These are phyloP conservation scores for Sylvicapra grimmia DNA, from an alignment of 2,113 vertebrate genomes.

Conservation along the genomic window DNA sequence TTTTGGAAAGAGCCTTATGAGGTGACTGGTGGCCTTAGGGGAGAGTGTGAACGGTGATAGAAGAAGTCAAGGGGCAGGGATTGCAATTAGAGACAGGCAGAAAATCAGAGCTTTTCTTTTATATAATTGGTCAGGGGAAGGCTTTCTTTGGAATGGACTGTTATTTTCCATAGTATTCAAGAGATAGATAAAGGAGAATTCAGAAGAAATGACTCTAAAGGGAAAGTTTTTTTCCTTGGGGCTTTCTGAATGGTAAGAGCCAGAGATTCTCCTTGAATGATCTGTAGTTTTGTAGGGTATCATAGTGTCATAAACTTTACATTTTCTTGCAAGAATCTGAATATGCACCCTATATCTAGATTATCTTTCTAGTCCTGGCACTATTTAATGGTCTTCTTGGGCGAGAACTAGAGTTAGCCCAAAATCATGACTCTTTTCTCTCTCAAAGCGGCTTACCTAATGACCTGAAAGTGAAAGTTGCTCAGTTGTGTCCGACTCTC, in stretches of 20 bases:
- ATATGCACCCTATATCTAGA: not conserved
- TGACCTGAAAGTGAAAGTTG: not conserved
- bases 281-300: not conserved
- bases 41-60: too few species aligned
- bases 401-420: not conserved
- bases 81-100: not conserved
- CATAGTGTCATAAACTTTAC: not conserved
- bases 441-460: not conserved
- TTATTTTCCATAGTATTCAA: not conserved
- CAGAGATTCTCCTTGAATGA: not conserved
- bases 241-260: not conserved
- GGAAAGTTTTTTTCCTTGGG: not conserved
- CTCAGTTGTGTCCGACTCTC: not conserved
- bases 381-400: not conserved
- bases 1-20: not conserved
- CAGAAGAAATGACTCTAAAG: not conserved
- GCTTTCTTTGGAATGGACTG: not conserved
- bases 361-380: not conserved
- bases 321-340: not conserved
- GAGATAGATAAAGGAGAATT: not conserved
- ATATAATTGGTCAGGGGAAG: not conserved
- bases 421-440: not conserved
- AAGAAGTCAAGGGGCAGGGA: not conserved
- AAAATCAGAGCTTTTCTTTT: not conserved
- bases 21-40: not conserved